phyloP scores from a whole-genome alignment of 2,888 invertebrate species.

The Marasmarcha lunaedactyla region DNA sequence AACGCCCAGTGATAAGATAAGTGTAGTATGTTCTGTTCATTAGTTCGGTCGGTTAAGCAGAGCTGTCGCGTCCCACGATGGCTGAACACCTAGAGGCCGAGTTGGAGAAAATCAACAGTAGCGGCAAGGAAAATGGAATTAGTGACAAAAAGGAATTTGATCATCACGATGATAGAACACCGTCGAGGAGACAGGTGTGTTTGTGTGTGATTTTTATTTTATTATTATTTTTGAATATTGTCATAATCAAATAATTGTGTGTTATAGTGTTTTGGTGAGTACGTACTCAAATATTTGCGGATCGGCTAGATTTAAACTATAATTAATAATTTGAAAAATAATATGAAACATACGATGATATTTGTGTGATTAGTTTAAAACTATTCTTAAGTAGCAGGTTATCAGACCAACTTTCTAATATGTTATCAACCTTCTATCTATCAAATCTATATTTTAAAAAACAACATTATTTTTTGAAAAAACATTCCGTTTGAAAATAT shows the following conservation, averaged over 20 bases:
- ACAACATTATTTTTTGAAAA: no score
- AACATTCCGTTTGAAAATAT: no score
- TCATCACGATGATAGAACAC: conserved; percentile 20
- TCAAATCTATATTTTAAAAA: no score
- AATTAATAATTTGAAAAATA: no score
- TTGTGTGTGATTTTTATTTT: conserved; percentile 13
- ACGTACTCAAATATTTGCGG: no score
- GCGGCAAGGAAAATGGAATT: conserved; percentile 27
- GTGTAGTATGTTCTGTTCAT: not conserved
- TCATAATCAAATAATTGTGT: not conserved
- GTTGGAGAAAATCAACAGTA: conserved; percentile 42
- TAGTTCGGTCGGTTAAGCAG: not conserved
- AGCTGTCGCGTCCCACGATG: conserved; percentile 25
- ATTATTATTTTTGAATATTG: conserved; percentile 2
- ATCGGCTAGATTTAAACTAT: no score
- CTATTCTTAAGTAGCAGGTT: no score
- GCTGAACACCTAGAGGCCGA: conserved; percentile 34
- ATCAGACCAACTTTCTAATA: no score
- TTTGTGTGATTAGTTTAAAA: no score
- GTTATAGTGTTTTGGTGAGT: no score
- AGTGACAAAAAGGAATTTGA: conserved; percentile 25
- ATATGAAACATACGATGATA: no score
- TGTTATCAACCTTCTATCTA: no score
- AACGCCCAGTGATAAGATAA: conserved; percentile 31
- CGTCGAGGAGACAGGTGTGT: conserved; percentile 54